A percentile compares a stretch with the other conserved stretches of the same genome.
These are phyloP conservation scores for Pentalonia nigronervosa DNA, from an alignment of 1,140 invertebrate species.

Conservation along the genomic window DNA sequence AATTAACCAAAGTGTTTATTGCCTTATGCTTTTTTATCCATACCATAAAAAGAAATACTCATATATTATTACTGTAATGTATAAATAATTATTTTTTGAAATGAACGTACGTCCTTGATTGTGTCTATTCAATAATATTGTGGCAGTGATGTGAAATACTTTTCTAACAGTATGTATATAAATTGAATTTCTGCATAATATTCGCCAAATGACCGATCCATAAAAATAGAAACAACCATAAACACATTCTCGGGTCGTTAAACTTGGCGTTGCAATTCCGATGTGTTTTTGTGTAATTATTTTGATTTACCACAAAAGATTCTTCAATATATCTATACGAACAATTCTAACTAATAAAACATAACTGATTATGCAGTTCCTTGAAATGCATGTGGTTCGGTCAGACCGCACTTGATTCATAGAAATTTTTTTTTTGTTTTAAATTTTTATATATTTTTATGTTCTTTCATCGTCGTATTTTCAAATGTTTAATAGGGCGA, in stretches of 20 bases:
- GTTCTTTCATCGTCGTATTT: neutral
- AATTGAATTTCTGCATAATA: slow-evolving; percentile 36
- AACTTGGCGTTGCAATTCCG: slow-evolving; percentile 9
- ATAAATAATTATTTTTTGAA: neutral
- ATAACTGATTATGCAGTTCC: neutral
- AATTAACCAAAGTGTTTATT: slow-evolving; percentile 36
- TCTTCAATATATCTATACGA: neutral
- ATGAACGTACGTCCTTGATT: neutral
- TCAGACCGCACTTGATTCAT: neutral
- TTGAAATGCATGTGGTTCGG: neutral
- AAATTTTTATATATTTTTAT: neutral
- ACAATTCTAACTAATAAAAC: neutral
- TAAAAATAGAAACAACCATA: slow-evolving; percentile 45
- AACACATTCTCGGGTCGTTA: neutral
- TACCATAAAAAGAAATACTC: neutral
- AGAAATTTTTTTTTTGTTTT: neutral
- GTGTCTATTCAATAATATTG: slow-evolving; percentile 13
- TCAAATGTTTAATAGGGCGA: slow-evolving; percentile 39
- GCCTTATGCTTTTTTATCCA: neutral
- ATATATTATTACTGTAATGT: neutral
- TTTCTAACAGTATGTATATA: slow-evolving; percentile 5
- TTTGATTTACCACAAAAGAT: slow-evolving; percentile 21
- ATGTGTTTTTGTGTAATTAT: slow-evolving; percentile 8
- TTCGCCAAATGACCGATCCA: neutral
- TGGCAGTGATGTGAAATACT: neutral